Evolutionary conservation across 2,113 vertebrate genomes (phyloP), one percentile per base, ranked within the genome.

Genomic region (Neomonachus schauinslandi): DNA sequence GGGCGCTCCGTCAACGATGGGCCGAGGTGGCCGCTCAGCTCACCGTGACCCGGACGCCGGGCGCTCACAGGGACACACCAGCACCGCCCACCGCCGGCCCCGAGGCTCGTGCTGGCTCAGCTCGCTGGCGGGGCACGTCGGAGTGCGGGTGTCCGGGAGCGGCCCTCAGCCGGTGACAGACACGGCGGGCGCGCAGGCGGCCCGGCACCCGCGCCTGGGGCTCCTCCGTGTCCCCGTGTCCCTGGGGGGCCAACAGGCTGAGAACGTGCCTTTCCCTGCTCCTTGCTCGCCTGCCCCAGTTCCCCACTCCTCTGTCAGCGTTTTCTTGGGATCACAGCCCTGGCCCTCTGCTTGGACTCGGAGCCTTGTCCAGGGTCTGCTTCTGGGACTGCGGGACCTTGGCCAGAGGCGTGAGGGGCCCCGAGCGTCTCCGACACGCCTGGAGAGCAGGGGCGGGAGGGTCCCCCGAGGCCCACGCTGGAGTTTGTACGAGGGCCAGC

Each of bases 31-130:
- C 15, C 8, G 4, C 67, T 3, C n/a, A 33, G 26, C 61, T 63
- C 9, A 5, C 53, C 12, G 0, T 2, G 22, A 36, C 16, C 9
- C 16, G 2, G 61, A 19, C 4, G 4, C 24, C 31, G 12, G 79
- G 46, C 57, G 12, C 4, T 46, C 33, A 19, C 5, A 0, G 49
- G 36, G n/a, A 26, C 13, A 21, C 10, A 9, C 39, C 19, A 13
- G 46, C 22, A 0, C 3, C 0, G 28, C 33, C 77, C 18, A 1
- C 2, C 0, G 8, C 51, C 84, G 7, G 19, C 28, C 16, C 11
- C 1, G 15, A 1, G 2, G 14, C 3, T 14, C 4, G 1, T 2
- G 13, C 31, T 22, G 19, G 57, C 16, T 16, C 39, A 21, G 33
- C 53, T 79, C 4, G 1, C 3, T 1, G 51, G 65, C 7, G 11